Base-by-base conservation (phyloP, 1,140 invertebrate species). In the Bombus breviceps region DNA sequence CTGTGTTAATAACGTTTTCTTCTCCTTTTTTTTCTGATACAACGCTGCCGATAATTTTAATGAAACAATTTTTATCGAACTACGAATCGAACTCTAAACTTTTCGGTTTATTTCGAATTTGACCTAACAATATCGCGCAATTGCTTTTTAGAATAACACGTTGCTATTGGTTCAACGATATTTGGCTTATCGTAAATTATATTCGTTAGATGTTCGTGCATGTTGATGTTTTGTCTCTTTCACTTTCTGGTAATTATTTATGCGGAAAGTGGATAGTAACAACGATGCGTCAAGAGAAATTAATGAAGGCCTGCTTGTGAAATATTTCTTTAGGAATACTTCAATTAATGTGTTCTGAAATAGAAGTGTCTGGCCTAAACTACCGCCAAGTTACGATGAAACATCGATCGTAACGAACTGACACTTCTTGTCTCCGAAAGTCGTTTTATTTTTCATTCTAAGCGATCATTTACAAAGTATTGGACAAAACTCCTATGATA, bases 331-430 rank as follows among this genome's bases (percentile, higher is more conserved):
- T 73, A 69, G 6, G n/a, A 32, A 43, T 73, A 73, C 8, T 76
- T 76, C 47, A 15, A 76, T 76, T 28, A 76, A 59, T 76, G 74
- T 76, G 74, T 76, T 76, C 73, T 57, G 43, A 75, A 75, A 28
- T 53, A 37, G 72, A 74, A 74, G 34, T 34, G 22, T 62, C 37
- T 28, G n/a, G 22, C 22, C 37, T 32, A 34, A 76, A 59, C 43
- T 76, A 32, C 12, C 3, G 9, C 25, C 34, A 13, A 39, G 25
- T 37, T 59, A 34, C 74, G 5, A 75, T 53, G 43, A 59, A 57
- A 57, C 47, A 37, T 47, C 25, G 41, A 75, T 43, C 22, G 28
- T 15, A 72, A 72, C 39, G 39, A 72, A 72, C 22, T 41, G 73
- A 75, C 22, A 43, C 37, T 13, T 41, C 25, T 43, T 39, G 39